Percentiles rank a stretch among this genome's conserved stretches.
phyloP scores from a whole-genome alignment of 2,888 invertebrate species.

The Perizoma flavofasciatum region DNA sequence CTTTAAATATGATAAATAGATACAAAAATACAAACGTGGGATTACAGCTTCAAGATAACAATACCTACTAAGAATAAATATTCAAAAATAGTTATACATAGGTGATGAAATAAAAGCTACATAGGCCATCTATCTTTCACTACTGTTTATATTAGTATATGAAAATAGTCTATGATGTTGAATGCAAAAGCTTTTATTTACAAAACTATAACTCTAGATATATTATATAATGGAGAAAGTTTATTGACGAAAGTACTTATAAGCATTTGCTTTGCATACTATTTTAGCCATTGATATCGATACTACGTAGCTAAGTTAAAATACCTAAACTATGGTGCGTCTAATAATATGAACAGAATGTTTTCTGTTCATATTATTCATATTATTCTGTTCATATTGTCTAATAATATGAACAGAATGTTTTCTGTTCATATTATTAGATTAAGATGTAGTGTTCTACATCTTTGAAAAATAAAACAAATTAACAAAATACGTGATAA shows the following conservation, averaged over 20 bases:
- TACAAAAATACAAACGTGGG: conserved; percentile 16
- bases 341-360: conserved; percentile 6
- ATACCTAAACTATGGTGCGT: not conserved
- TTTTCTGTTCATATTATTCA: too few species aligned
- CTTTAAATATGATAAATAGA: too few species aligned
- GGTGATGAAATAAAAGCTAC: not conserved
- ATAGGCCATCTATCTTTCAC: not conserved
- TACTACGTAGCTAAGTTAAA: not conserved
- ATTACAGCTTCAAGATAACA: not conserved
- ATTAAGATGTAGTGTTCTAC: too few species aligned
- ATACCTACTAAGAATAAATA: not conserved
- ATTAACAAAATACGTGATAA: conserved; percentile 16
- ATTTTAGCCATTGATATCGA: not conserved
- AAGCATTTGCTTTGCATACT: not conserved
- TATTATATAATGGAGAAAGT: too few species aligned
- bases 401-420: conserved; percentile 6
- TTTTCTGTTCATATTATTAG: too few species aligned
- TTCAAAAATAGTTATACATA: conserved; percentile 4
- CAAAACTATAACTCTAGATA: too few species aligned
- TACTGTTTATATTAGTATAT: too few species aligned
- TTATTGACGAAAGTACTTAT: not conserved
- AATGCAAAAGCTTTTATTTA: too few species aligned
- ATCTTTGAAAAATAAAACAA: conserved; percentile 13
- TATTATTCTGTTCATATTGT: too few species aligned
- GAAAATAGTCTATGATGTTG: too few species aligned